phyloP scores from a whole-genome alignment of 1,140 invertebrate genomes.

The Meloidogyne exigua region DNA sequence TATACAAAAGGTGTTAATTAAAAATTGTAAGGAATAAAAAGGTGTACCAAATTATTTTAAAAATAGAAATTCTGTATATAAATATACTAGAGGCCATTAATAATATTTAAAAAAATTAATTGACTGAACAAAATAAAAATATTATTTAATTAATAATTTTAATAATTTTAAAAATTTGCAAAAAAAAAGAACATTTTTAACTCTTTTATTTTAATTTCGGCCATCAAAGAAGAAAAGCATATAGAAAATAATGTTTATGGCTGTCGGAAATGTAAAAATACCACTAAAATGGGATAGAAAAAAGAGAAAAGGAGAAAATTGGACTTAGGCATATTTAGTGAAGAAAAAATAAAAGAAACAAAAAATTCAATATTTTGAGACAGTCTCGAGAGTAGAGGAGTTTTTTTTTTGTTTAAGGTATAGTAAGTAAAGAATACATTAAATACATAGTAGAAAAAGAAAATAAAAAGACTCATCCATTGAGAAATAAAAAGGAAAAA shows the following conservation, averaged over 20 bases:
- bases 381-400: background rate
- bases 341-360: background rate
- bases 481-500: too few relatives aligned
- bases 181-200: background rate
- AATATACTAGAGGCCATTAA: too few relatives aligned
- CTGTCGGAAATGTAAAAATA: constrained; percentile 3
- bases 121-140: too few relatives aligned
- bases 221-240: background rate
- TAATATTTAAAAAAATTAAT: too few relatives aligned
- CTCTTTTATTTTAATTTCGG: background rate
- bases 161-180: background rate
- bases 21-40: background rate
- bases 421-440: too few relatives aligned
- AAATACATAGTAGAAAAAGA: too few relatives aligned
- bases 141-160: too few relatives aligned
- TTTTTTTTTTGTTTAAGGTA: too few relatives aligned
- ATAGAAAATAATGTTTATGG: background rate
- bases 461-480: too few relatives aligned
- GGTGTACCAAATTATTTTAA: background rate
- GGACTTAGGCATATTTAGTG: background rate
- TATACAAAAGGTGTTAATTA: too few relatives aligned
- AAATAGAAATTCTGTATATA: too few relatives aligned
- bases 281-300: background rate
- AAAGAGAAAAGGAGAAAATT: background rate
- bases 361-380: constrained; percentile 5